phyloP scores from a whole-genome alignment of 30 jellyfish, hydroid and myxozoan genomes.

The Mastigias papua region DNA sequence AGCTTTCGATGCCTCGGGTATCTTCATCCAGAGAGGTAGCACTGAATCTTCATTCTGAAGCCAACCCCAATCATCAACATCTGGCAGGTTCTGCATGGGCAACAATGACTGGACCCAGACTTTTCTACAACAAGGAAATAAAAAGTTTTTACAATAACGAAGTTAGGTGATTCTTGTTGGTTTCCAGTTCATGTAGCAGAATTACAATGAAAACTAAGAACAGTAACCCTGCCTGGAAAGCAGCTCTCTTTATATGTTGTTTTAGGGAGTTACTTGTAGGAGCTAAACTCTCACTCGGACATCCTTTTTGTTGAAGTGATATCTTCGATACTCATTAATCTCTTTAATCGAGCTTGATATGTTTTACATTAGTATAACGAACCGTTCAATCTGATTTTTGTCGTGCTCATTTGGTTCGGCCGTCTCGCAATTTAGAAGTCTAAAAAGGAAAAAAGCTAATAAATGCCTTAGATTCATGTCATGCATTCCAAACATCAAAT shows the following conservation, averaged over 20 bases:
- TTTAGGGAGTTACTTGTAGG: slow-evolving; percentile 42
- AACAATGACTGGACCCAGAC: slow-evolving; percentile 41
- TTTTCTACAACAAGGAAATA: neutral
- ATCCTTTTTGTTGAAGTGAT: slow-evolving; percentile 31
- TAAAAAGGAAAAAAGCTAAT: neutral
- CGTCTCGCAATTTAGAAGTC: neutral
- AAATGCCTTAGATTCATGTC: too few species aligned
- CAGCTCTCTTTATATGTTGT: slow-evolving; percentile 45
- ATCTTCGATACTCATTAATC: slow-evolving; percentile 17
- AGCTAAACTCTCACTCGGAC: slow-evolving; percentile 28
- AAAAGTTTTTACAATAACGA: neutral
- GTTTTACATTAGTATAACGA: slow-evolving; percentile 28
- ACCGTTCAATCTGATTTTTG: slow-evolving; percentile 13
- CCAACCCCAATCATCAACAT: slow-evolving; percentile 49
- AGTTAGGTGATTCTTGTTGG: neutral
- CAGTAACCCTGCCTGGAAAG: slow-evolving; percentile 38
- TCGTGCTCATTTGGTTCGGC: neutral
- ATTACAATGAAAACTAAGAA: neutral
- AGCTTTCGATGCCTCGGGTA: slow-evolving; percentile 67
- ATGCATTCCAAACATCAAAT: neutral
- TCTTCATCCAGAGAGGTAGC: slow-evolving; percentile 18
- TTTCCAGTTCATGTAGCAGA: neutral
- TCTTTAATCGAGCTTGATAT: neutral
- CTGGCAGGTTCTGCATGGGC: slow-evolving; percentile 6
- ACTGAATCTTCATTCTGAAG: neutral